phyloP scores from a whole-genome alignment of 2,888 invertebrate genomes.

The Cantharis rufa region DNA sequence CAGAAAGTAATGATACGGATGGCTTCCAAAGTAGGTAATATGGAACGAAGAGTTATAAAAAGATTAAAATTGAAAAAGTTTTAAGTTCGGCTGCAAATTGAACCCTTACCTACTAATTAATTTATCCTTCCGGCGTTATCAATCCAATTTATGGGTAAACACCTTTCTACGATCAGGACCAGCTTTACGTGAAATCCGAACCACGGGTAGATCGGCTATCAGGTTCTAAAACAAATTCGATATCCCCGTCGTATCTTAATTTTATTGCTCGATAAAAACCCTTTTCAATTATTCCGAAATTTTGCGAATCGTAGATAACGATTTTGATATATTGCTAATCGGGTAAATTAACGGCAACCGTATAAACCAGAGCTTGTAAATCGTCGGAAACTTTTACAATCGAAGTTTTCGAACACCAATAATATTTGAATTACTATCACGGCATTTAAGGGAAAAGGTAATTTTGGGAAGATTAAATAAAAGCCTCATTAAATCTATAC shows the following conservation, averaged over 20 bases:
- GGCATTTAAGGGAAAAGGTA: not conserved
- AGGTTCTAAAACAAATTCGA: too few relatives aligned
- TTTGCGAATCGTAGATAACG: not conserved
- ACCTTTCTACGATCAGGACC: not conserved
- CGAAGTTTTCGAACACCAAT: not conserved
- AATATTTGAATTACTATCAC: not conserved
- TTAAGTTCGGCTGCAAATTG: not conserved
- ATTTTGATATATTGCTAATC: not conserved
- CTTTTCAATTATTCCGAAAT: not conserved
- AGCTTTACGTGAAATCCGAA: too few relatives aligned
- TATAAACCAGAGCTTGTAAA: not conserved
- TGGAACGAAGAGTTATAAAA: slow-evolving; percentile 2
- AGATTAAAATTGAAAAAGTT: not conserved
- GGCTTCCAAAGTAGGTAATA: not conserved
- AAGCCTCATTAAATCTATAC: not conserved
- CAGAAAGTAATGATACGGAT: slow-evolving; percentile 1
- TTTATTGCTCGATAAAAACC: not conserved
- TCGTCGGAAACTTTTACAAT: not conserved
- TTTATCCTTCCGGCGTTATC: not conserved
- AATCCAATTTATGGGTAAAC: not conserved
- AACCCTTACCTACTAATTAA: not conserved
- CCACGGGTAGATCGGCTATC: too few relatives aligned
- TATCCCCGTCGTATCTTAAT: not conserved
- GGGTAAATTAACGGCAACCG: not conserved
- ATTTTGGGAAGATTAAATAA: not conserved